Evolutionary conservation across 2,888 invertebrate genomes (phyloP).

Genomic region (Fragum whitleyi): DNA sequence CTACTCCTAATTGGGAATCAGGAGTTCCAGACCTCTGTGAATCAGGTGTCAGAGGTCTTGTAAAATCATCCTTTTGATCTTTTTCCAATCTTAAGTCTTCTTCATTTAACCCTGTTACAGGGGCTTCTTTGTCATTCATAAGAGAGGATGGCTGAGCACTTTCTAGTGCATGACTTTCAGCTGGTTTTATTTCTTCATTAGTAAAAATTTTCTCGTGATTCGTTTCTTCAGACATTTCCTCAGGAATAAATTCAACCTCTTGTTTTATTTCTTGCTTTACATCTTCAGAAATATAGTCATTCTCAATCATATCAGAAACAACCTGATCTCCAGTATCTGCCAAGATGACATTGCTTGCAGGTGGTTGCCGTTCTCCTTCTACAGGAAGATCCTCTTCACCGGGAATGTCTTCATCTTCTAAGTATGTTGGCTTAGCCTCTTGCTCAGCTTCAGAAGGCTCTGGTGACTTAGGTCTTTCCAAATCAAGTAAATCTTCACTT

Average conservation of each 20-base stretch:
- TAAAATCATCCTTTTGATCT: constrained; percentile 2
- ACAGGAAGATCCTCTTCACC: background rate
- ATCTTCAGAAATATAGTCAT: constrained; percentile 41
- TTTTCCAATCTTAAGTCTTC: background rate
- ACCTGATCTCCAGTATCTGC: constrained; percentile 14
- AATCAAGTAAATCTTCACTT: background rate
- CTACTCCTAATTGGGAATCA: constrained; percentile 51
- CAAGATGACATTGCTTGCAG: background rate
- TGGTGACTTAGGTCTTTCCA: constrained; percentile 52
- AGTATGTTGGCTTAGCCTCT: constrained; percentile 3
- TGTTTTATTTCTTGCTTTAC: constrained; percentile 28
- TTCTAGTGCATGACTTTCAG: background rate
- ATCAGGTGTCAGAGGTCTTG: constrained; percentile 35
- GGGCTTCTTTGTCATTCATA: background rate
- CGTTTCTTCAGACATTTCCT: too few species aligned
- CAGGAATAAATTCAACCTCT: background rate
- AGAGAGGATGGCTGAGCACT: background rate
- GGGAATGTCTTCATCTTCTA: background rate
- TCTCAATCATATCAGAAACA: constrained; percentile 34
- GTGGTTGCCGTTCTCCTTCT: background rate
- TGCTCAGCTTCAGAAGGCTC: constrained; percentile 54
- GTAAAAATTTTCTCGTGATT: too few species aligned
- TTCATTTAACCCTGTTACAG: background rate
- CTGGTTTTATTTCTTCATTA: constrained; percentile 34
- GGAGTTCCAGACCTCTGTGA: constrained; percentile 57